Evolutionary conservation across 2,113 vertebrate species (phyloP), one percentile per base, ranked within the genome.

Genomic region (Oxygymnocypris stewartii): DNA sequence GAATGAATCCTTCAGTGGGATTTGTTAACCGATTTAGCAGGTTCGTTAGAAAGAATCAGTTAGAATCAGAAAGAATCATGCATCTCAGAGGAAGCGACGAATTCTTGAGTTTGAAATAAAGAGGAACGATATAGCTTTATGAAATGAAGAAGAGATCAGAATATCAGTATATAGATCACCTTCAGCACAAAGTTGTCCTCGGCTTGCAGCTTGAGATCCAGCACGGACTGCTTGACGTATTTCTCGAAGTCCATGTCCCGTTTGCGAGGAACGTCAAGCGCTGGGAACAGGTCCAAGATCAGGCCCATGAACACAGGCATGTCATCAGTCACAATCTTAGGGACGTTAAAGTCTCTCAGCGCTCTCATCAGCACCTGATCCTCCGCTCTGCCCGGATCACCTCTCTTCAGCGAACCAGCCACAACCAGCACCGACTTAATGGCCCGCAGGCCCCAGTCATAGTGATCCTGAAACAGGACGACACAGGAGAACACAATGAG

Each of bases 181-280:
- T 99, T 99, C 28, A 99, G 95, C 57, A 99, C 93, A 90, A 99
- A 99, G 92, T 96, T 98, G 85, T 99, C 98, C 87, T 99, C 98
- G 0, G 98, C 95, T 86, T 99, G 98, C 79, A 99, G 89, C 51
- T 92, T 95, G 25, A 98, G 94, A 59, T 97, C 96, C 92, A 98
- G 67, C 6, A 99, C 92, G 0, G 97, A 96, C 85, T 97, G 93
- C 79, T 92, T 96, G 78, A 99, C 96, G 23, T 94, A 89, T 0
- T 92, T 92, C 92, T 99, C 98, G 0, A 99, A 98, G 85, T 91
- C 89, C 84, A 94, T 87, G 88, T 99, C 94, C 80, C 94, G 94
- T 90, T 95, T 98, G 74, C 97, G 95, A 40, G 97, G 97, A 13
- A 98, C 96, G 0, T 97, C 96, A 92, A 99, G 89, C 0, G 96